Evolutionary conservation across 2,888 invertebrate species (phyloP).

Genomic region (Heteromyza rotundicornis): DNA sequence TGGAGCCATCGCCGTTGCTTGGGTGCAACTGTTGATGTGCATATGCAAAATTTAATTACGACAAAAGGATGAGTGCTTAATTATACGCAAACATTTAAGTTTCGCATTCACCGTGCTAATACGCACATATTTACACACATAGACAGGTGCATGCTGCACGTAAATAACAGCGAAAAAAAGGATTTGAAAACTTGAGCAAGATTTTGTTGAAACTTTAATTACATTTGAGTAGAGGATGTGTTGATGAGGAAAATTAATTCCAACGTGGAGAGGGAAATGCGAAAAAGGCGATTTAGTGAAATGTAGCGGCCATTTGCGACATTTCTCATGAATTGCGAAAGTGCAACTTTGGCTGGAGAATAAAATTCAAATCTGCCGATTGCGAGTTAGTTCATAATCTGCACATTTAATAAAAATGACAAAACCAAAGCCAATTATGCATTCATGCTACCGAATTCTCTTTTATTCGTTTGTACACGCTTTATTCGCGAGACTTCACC

Average conservation of each 20-base stretch:
- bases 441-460: neutral
- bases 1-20: conserved; percentile 16
- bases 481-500: neutral
- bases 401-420: neutral
- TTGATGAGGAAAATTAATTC: too few species aligned
- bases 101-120: conserved; percentile 29
- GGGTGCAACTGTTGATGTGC: conserved; percentile 49
- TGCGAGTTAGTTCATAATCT: too few species aligned
- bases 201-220: too few species aligned
- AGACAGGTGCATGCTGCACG: neutral
- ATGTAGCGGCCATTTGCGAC: too few species aligned
- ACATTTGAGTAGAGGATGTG: too few species aligned
- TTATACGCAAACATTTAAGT: conserved; percentile 62
- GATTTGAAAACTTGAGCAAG: too few species aligned
- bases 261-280: too few species aligned
- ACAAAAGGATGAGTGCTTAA: conserved; percentile 63
- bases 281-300: too few species aligned
- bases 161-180: too few species aligned
- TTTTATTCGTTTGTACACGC: neutral
- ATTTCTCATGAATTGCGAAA: too few species aligned
- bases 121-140: neutral
- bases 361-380: too few species aligned
- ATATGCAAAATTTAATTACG: conserved; percentile 62
- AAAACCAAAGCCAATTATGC: neutral
- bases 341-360: too few species aligned